Percentiles rank a stretch among this genome's conserved stretches.
Conservation (phyloP, 2,888 invertebrate genomes). For the Leucania comma region DNA sequence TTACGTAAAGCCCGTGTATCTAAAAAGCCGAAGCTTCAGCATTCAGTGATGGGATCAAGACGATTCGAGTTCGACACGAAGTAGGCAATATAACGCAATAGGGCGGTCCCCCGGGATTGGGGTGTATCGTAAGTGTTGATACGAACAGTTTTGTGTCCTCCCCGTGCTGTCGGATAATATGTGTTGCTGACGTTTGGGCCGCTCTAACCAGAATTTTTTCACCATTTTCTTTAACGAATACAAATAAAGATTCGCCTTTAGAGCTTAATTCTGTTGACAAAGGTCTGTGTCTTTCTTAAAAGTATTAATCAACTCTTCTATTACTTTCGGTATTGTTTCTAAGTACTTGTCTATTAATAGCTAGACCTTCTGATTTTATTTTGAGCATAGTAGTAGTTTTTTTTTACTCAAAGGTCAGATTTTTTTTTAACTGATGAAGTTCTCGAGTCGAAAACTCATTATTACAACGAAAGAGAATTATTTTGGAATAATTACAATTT, state of each 20-base stretch:
- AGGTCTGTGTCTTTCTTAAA: slow-evolving; percentile 23
- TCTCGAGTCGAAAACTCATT: slow-evolving; percentile 18
- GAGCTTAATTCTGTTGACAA: slow-evolving; percentile 41
- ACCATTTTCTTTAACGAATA: slow-evolving; percentile 55
- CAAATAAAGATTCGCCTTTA: slow-evolving; percentile 52
- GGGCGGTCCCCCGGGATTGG: slow-evolving; percentile 76
- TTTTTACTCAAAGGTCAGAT: slow-evolving; percentile 1
- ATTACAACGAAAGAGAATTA: slow-evolving; percentile 18
- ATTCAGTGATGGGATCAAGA: slow-evolving; percentile 75
- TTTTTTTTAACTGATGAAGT: slow-evolving; percentile 5
- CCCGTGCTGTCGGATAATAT: slow-evolving; percentile 73
- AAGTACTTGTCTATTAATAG: slow-evolving; percentile 4
- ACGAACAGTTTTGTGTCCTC: slow-evolving; percentile 79
- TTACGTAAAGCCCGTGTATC: slow-evolving; percentile 54
- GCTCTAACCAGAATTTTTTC: slow-evolving; percentile 60
- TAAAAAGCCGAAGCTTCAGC: slow-evolving; percentile 49
- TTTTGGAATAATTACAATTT: slow-evolving; percentile 30
- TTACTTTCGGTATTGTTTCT: slow-evolving; percentile 5
- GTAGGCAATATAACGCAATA: slow-evolving; percentile 75
- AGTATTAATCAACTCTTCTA: not conserved
- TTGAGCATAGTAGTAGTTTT: slow-evolving; percentile 1
- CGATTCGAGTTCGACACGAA: slow-evolving; percentile 68
- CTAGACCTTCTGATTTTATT: slow-evolving; percentile 3
- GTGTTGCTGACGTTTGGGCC: slow-evolving; percentile 68
- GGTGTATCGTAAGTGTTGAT: slow-evolving; percentile 79